Conservation (phyloP, 2,113 vertebrate species). For the Hystrix cristata region DNA sequence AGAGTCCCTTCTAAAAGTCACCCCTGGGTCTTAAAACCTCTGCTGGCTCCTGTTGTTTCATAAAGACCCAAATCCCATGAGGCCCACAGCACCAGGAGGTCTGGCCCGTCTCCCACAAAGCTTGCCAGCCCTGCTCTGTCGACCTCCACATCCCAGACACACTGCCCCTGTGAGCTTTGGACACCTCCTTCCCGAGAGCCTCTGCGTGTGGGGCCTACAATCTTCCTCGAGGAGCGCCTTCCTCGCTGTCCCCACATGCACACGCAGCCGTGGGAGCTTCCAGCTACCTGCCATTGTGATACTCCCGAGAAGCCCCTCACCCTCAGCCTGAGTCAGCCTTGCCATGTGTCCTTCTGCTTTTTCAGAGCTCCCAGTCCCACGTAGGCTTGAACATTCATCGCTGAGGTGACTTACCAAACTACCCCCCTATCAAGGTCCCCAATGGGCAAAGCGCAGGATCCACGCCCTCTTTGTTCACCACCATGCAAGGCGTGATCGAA, state of each 20-base stretch:
- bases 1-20: conserved; percentile 1
- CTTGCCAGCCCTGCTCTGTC: neutral
- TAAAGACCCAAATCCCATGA: neutral
- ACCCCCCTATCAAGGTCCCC: neutral
- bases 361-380: neutral
- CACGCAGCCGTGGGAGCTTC: neutral
- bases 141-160: neutral
- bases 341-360: neutral
- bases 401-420: neutral
- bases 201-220: neutral
- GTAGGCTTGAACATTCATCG: neutral
- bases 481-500: neutral
- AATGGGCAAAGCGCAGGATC: neutral
- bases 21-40: neutral
- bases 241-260: neutral
- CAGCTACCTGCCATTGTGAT: neutral
- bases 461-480: neutral
- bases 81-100: neutral
- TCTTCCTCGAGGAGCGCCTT: neutral
- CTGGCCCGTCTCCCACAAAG: neutral
- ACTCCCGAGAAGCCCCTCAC: neutral
- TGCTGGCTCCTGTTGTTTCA: neutral
- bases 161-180: neutral
- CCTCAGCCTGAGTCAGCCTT: neutral
- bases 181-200: neutral